A percentile compares a stretch with the other conserved stretches of the same genome.
Conservation (phyloP, 2,797 vertebrate genomes). For the Darevskia mixta region DNA sequence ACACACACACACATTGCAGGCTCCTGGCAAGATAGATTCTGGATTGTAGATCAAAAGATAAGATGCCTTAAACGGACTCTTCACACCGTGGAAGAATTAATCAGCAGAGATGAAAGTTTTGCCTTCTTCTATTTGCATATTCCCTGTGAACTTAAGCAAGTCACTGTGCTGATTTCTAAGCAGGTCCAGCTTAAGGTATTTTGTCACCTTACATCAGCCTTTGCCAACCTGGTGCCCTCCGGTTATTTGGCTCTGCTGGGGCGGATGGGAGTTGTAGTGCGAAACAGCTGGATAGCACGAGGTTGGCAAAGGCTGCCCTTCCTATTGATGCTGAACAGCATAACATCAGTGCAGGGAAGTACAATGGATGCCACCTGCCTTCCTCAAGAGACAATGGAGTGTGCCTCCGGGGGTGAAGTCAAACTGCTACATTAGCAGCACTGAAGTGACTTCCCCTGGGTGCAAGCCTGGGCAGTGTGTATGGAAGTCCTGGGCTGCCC, state of each 20-base stretch:
- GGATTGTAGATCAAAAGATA: neutral
- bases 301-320: too few species aligned
- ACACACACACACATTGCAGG: slow-evolving; percentile 17
- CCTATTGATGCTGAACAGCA: neutral
- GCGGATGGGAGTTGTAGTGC: too few species aligned
- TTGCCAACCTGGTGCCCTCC: too few species aligned
- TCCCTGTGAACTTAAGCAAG: neutral
- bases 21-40: slow-evolving; percentile 27
- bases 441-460: too few species aligned
- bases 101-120: neutral
- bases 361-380: too few species aligned
- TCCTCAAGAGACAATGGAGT: too few species aligned
- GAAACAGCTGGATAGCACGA: too few species aligned
- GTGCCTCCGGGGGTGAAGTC: too few species aligned
- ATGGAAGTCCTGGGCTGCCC: too few species aligned
- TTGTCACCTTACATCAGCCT: neutral
- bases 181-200: neutral
- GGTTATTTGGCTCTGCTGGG: too few species aligned
- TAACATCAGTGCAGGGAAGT: neutral
- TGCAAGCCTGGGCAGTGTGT: too few species aligned
- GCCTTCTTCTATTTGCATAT: neutral
- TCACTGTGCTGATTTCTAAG: neutral
- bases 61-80: neutral
- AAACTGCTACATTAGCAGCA: too few species aligned
- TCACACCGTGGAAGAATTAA: neutral